Evolutionary conservation across 2,888 invertebrate genomes (phyloP), one percentile per base, ranked within the genome.

Genomic region (Nebria brevicollis): DNA sequence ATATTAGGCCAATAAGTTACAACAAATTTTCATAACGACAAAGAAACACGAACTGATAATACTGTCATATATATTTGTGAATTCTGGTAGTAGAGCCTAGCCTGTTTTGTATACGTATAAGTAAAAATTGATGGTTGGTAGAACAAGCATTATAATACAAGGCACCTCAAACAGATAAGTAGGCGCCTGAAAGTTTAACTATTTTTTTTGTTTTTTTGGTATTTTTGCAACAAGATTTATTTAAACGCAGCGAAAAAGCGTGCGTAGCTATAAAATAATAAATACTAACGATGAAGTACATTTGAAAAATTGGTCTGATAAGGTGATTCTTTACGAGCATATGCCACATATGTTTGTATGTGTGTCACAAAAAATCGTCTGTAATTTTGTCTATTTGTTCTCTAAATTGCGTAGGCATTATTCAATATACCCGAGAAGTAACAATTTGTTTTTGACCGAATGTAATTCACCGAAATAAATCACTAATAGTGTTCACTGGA

Each of bases 1-100:
- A 68, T 7, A 26, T 54, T 54, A 54, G 54, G 54, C 54, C 54
- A 54, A 54, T 13, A 54, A 54, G 8, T 54, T 20, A 11, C 8
- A 54, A 54, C 54, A 70, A 70, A 25, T 26, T 70, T 20, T 70
- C 20, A 68, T 68, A 11, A 26, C 11, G 26, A 70, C 25, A 70
- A 20, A 4, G 26, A 70, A 70, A 70, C 25, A 34, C 70, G 70
- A 26, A n/a, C 70, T 26, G 25, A 54, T 54, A 54, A 54, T 54
- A 54, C 54, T 54, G 54, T 54, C 54, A 54, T 54, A 54, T 54
- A 54, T 54, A 2, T 54, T 54, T 54, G 54, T 54, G 54, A 54
- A 54, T 54, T 54, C 54, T 54, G 54, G 1, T 54, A 54, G 54
- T 54, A 54, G 54, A 54, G 54, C 54, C 54, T 54, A 20, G 20